Evolutionary conservation across 2,888 invertebrate species (phyloP), one percentile per base, ranked within the genome.

Genomic region (Drosophila differens): DNA sequence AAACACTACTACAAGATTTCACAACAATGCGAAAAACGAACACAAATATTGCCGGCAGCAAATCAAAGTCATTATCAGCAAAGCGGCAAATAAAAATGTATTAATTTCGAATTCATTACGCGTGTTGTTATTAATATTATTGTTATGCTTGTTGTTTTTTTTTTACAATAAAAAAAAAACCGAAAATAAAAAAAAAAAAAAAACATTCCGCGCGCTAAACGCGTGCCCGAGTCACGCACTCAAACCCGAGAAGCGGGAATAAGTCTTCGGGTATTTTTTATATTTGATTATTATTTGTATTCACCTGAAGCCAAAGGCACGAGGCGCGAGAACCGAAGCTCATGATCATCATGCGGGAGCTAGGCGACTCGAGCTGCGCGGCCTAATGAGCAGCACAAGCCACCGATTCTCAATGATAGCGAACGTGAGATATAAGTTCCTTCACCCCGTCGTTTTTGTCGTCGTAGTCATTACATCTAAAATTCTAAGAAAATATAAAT

Each of bases 151-250:
- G 52, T 28, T 66, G 55, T 35, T 44, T 28, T 28, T 28, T 28
- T 28, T 28, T 54, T 35, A 59, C 51, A 59, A 68, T 25, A 63
- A 51, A 19, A 47, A 25, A 22, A 44, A 19, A n/a, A n/a, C 4
- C 0, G 1, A 44, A 22, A 44, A 12, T 6, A 47, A 16, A 2
- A 6, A 37, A 14, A 41, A n/a, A n/a, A n/a, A 28, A n/a, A 57
- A 67, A 67, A 70, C 53, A 66, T 65, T 71, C 71, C 69, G 69
- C 67, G 51, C 62, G 63, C 59, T 72, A 33, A 72, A 82, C 72
- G 89, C 88, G 85, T 85, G 85, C 73, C 85, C 78, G 66, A 81
- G 72, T 83, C 85, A 88, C 81, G 83, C 86, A 80, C 84, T 65
- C 51, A 30, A 22, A 51, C 33, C 55, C 55, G 16, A 65, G 72